phyloP scores from a whole-genome alignment of 64 coral and sea anemone species.

The Stichodactyla helianthus region DNA sequence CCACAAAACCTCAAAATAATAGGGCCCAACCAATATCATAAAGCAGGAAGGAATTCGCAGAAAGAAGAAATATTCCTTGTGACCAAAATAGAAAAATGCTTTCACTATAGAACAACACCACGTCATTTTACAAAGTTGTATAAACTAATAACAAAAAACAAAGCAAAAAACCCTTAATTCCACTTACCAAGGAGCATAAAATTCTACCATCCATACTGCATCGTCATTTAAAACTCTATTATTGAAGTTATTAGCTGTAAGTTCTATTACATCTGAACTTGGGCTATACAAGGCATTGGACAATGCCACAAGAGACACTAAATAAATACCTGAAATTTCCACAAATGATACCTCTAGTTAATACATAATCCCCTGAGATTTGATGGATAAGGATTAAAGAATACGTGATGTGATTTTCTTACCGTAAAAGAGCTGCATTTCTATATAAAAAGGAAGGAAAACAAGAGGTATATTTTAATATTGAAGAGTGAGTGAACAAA shows the following conservation, averaged over 20 bases:
- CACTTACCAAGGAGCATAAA: slow-evolving; percentile 97
- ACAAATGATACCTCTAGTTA: slow-evolving; percentile 2
- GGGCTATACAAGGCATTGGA: slow-evolving; percentile 71
- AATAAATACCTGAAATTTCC: slow-evolving; percentile 62
- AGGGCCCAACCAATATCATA: neutral
- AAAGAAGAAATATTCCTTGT: too few relatives aligned
- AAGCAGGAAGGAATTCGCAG: neutral
- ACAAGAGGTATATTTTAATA: neutral
- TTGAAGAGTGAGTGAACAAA: neutral
- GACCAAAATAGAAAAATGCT: too few relatives aligned
- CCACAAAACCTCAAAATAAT: neutral
- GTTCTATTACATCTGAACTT: slow-evolving; percentile 80
- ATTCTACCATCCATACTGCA: slow-evolving; percentile 90
- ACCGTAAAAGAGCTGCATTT: slow-evolving; percentile 62
- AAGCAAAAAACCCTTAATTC: neutral
- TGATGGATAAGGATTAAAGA: neutral
- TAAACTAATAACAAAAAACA: neutral
- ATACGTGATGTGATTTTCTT: slow-evolving; percentile 13
- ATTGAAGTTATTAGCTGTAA: slow-evolving; percentile 94
- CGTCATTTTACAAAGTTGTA: neutral
- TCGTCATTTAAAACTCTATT: slow-evolving; percentile 86
- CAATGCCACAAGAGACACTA: slow-evolving; percentile 42
- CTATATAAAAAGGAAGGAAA: slow-evolving; percentile 13
- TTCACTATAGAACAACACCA: neutral
- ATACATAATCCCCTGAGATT: neutral